These are phyloP conservation scores for Macrophya alboannulata DNA, from an alignment of 2,888 invertebrate species.

Conservation along the genomic window DNA sequence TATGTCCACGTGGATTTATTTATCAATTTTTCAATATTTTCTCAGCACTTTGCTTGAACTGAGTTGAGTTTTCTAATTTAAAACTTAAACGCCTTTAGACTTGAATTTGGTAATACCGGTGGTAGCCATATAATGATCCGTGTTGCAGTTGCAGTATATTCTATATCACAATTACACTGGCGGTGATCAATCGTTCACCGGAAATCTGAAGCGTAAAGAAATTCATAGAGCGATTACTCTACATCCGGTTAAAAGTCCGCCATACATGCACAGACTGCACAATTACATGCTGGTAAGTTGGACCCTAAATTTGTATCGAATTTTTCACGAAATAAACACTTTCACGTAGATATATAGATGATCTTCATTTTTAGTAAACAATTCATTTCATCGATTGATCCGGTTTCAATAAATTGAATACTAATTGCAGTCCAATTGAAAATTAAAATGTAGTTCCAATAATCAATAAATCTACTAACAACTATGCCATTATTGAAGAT, in stretches of 20 bases:
- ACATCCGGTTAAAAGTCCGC: conserved; percentile 96
- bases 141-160: conserved; percentile 96
- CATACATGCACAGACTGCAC: conserved; percentile 94
- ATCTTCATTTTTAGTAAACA: neutral
- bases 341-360: neutral
- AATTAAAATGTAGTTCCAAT: too few species aligned
- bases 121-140: conserved; percentile 49
- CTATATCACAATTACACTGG: conserved; percentile 98
- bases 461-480: too few species aligned
- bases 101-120: conserved; percentile 54
- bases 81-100: neutral
- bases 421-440: too few species aligned
- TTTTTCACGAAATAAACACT: neutral
- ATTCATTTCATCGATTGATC: conserved; percentile 8
- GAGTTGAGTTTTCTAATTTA: neutral
- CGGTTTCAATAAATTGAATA: neutral
- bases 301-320: conserved; percentile 61
- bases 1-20: neutral
- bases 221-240: conserved; percentile 97
- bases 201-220: conserved; percentile 93
- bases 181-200: conserved; percentile 92
- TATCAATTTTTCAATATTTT: neutral
- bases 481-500: too few species aligned
- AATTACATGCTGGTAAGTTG: conserved; percentile 90
- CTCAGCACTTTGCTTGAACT: neutral